Conservation (phyloP, 30 jellyfish, hydroid and myxozoan genomes). For the Hydractinia symbiolongicarpus region DNA sequence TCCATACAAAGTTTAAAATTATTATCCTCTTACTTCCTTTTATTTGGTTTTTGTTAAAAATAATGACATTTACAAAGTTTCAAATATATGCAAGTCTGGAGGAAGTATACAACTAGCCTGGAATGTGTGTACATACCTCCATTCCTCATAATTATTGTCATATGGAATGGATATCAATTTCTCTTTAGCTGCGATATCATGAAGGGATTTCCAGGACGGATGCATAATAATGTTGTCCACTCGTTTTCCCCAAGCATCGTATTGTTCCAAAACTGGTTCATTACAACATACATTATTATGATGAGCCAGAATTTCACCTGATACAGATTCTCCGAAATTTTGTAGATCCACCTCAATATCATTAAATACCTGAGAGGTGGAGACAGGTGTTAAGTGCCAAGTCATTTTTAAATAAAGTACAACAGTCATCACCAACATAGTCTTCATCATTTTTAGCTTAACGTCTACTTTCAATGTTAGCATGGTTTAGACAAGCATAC, state of each 20-base stretch:
- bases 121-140: constrained; percentile 19
- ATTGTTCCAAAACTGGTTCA: constrained; percentile 68
- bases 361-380: constrained; percentile 4
- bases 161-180: constrained; percentile 76
- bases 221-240: constrained; percentile 64
- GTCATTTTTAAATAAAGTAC: too few species aligned
- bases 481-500: too few species aligned
- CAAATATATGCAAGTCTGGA: too few species aligned
- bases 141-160: constrained; percentile 46
- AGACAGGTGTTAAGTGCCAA: not conserved
- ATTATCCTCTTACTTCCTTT: too few species aligned
- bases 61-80: too few species aligned
- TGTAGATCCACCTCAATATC: constrained; percentile 41
- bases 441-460: too few species aligned
- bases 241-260: constrained; percentile 83
- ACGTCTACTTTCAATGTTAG: too few species aligned
- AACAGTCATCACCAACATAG: too few species aligned
- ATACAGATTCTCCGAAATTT: constrained; percentile 57
- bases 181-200: constrained; percentile 75
- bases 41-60: too few species aligned
- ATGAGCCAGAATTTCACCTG: constrained; percentile 45
- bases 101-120: too few species aligned
- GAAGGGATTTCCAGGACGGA: constrained; percentile 74
- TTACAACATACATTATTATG: constrained; percentile 58
- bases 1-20: too few species aligned